A percentile compares a stretch with the other conserved stretches of the same genome.
These are phyloP conservation scores for Metridium senile DNA, from an alignment of 92 coral and sea anemone genomes.

Conservation along the genomic window DNA sequence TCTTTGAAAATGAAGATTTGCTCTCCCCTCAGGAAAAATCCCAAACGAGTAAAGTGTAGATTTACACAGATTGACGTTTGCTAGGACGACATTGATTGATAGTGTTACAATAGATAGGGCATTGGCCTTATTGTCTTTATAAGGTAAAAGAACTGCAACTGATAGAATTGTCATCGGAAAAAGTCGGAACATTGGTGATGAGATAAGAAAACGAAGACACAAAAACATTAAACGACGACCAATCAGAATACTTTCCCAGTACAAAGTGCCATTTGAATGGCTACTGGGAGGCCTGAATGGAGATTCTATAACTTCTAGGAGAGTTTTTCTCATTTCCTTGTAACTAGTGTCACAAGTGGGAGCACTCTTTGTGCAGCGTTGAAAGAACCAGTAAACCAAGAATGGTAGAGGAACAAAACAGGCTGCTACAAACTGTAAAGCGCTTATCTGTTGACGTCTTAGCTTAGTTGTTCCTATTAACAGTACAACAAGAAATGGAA, in stretches of 20 bases:
- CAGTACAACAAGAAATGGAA: no score
- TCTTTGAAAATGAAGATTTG: constrained; percentile 13
- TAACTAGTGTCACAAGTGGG: background rate
- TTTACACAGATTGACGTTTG: constrained; percentile 49
- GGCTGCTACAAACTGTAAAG: no score
- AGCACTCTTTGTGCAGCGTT: background rate
- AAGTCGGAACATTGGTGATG: constrained; percentile 57
- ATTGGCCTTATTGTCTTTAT: constrained; percentile 53
- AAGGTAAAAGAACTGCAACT: constrained; percentile 45
- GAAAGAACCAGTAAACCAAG: no score
- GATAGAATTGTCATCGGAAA: constrained; percentile 41
- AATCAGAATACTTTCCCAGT: constrained; percentile 72
- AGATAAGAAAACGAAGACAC: constrained; percentile 35
- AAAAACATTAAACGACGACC: constrained; percentile 71
- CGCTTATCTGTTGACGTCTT: no score
- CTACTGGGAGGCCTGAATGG: constrained; percentile 45
- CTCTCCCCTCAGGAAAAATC: constrained; percentile 37
- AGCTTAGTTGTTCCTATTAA: no score
- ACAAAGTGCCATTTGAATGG: constrained; percentile 35
- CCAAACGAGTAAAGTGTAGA: constrained; percentile 53
- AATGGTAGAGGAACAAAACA: no score
- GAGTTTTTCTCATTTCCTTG: background rate
- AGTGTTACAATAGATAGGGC: constrained; percentile 39
- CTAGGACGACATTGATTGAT: constrained; percentile 42
- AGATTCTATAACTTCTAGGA: constrained; percentile 40